These are phyloP conservation scores for Norana najaformis DNA, from an alignment of 2,888 invertebrate species.

Conservation along the genomic window DNA sequence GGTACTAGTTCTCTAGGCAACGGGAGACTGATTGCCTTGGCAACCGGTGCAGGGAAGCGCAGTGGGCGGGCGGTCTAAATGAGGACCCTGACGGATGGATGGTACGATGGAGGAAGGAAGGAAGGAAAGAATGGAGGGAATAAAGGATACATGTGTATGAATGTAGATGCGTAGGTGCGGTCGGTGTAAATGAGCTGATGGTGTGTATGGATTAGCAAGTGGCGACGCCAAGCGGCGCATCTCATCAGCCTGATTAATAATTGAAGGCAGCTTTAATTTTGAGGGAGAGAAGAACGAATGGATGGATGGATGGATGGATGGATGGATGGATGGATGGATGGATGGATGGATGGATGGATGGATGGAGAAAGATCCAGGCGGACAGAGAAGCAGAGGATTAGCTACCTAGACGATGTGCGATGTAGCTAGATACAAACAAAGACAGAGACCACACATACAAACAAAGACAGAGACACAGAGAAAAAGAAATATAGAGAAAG, in stretches of 20 bases:
- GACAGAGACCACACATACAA: no score
- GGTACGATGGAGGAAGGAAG: not conserved
- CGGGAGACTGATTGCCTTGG: not conserved
- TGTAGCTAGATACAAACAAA: not conserved
- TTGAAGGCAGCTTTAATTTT: no score
- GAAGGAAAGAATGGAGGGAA: not conserved
- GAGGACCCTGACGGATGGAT: not conserved
- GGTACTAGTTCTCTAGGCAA: not conserved
- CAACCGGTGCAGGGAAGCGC: not conserved
- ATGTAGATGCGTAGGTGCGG: not conserved
- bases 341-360: not conserved
- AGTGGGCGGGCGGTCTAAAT: not conserved
- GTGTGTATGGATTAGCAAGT: not conserved
- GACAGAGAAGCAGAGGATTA: no score
- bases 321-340: no score
- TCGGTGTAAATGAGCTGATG: not conserved
- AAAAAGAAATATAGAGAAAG: not conserved
- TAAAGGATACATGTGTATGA: not conserved
- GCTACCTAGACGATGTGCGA: not conserved
- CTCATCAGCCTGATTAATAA: not conserved
- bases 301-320: no score
- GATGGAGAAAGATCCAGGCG: not conserved
- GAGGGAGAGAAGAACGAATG: no score
- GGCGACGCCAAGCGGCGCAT: not conserved
- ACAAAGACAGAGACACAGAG: not conserved